Evolutionary conservation across 1,140 invertebrate species (phyloP).

Genomic region (Saxidomus purpurata): DNA sequence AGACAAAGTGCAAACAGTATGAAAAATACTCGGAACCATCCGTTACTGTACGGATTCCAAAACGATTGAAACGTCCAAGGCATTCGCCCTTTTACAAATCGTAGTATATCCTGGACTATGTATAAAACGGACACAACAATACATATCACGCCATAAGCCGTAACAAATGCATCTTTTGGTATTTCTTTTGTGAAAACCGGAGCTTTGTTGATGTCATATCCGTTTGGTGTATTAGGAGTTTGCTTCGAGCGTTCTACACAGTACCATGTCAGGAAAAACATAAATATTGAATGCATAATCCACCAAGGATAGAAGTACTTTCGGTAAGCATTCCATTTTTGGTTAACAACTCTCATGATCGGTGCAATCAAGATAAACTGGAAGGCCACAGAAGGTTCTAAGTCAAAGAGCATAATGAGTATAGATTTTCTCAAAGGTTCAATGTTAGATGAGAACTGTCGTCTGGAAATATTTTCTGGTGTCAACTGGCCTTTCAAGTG

Average conservation of each 20-base stretch:
- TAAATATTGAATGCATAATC: slow-evolving; percentile 66
- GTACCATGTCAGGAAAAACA: slow-evolving; percentile 65
- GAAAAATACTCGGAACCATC: slow-evolving; percentile 68
- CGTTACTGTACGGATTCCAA: slow-evolving; percentile 39
- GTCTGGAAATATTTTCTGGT: slow-evolving; percentile 21
- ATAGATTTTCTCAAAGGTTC: slow-evolving; percentile 60
- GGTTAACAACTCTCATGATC: slow-evolving; percentile 61
- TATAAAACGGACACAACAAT: slow-evolving; percentile 52
- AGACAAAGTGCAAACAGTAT: slow-evolving; percentile 68
- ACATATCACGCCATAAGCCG: slow-evolving; percentile 50
- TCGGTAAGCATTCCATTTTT: slow-evolving; percentile 69
- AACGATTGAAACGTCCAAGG: not conserved
- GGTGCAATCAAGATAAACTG: slow-evolving; percentile 65
- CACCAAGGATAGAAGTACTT: slow-evolving; percentile 61
- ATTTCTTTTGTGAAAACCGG: slow-evolving; percentile 26
- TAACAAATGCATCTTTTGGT: not conserved
- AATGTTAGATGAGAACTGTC: slow-evolving; percentile 24
- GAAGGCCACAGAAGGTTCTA: slow-evolving; percentile 59
- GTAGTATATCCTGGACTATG: slow-evolving; percentile 13
- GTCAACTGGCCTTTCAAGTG: not conserved
- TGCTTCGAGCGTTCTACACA: slow-evolving; percentile 38
- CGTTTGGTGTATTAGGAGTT: not conserved
- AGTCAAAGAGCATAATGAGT: slow-evolving; percentile 68
- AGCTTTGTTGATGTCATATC: not conserved
- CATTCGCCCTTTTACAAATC: slow-evolving; percentile 39